Base-by-base conservation (phyloP, 2,797 vertebrate species). In the Catamblyrhynchus diadema region DNA sequence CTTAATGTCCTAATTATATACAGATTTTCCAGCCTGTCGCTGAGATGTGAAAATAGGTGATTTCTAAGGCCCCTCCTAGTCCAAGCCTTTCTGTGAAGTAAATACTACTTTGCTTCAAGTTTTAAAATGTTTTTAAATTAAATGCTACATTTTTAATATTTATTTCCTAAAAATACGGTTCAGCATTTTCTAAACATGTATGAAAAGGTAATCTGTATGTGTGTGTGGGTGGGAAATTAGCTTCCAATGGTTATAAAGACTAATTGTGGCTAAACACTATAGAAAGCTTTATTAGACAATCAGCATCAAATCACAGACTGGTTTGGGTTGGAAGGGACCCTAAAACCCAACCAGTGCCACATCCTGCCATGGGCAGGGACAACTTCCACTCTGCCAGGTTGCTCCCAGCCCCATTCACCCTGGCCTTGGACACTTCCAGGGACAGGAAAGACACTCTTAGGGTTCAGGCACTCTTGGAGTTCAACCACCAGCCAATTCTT, bases 121-220 rank as follows among this genome's bases (percentile, higher is more conserved):
- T 33, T 44, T 11, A 62, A 56, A 42, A 30, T 61, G 5, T 10
- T 33, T 64, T 25, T 14, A 3, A 60, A 37, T 17, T 6, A 44
- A 42, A 27, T 10, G 5, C 6, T 25, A 10, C 6, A 4, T n/a
- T 54, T 74, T 17, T 2, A 28, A 7, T 28, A 7, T 17, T 24
- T 48, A 4, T 33, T 44, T 33, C 39, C 14, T 5, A 2, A 30
- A 37, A 44, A 44, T 22, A 18, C 2, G 1, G 0, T 30, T 42
- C 7, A 3, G 5, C 7, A 1, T 25, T n/a, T 83, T 47, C 8
- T 47, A 20, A 27, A 3, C 13, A 2, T 0, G 0, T 19, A 9
- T 8, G 17, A 20, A 42, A 81, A 77, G 0, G 35, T 33, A 21
- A 16, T 1, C 2, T 27, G 2, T 1, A 1, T 10, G 20, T 2